phyloP scores from a whole-genome alignment of 2,113 vertebrate species.

The Colius striatus region DNA sequence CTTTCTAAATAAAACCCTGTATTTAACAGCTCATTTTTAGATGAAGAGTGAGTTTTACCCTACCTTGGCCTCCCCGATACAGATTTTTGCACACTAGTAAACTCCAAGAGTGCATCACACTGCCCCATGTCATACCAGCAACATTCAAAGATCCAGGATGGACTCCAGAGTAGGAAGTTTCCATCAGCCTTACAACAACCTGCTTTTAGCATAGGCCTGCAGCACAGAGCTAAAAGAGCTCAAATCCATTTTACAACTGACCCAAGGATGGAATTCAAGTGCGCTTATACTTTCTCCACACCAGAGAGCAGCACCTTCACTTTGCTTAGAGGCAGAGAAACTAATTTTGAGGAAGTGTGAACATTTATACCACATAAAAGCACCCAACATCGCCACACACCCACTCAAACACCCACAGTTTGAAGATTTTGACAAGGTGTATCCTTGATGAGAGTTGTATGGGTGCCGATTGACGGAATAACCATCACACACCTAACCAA shows the following conservation, averaged over 20 bases:
- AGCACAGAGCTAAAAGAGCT: not conserved
- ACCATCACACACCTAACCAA: not conserved
- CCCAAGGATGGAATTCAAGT: not conserved
- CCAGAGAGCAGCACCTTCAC: not conserved
- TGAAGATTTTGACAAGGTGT: not conserved
- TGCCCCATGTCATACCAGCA: not conserved
- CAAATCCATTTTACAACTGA: not conserved
- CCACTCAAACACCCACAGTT: not conserved
- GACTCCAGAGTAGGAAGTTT: not conserved
- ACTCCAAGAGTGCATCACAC: not conserved
- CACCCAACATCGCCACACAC: not conserved
- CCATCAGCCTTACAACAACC: not conserved
- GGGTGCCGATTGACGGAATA: not conserved
- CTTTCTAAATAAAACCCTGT: not conserved
- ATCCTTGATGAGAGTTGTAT: not conserved
- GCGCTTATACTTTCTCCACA: not conserved
- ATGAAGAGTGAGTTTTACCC: not conserved
- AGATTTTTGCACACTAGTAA: not conserved
- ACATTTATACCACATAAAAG: accelerated
- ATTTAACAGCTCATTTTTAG: not conserved
- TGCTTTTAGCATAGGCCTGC: not conserved
- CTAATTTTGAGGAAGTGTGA: not conserved
- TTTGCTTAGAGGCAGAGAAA: not conserved
- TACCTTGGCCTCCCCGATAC: accelerated
- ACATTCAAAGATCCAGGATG: not conserved